Evolutionary conservation across 2,113 vertebrate genomes (phyloP), one percentile per base, ranked within the genome.

Genomic region (Syngnathus typhle): DNA sequence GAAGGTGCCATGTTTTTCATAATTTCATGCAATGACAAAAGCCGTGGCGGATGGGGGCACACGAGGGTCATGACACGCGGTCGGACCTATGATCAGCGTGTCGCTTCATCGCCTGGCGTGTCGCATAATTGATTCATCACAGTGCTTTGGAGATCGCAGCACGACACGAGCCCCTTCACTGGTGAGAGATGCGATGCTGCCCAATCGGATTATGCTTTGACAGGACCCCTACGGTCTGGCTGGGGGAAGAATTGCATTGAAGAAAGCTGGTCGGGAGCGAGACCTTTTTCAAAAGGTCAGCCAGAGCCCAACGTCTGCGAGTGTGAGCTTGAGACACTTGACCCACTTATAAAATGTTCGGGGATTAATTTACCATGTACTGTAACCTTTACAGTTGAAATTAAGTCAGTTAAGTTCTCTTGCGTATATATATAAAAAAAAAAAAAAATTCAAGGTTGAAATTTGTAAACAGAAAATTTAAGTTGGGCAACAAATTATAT

Each of bases 61-160:
- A 71, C 59, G 39, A 68, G 73, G 64, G 46, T 46, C 7, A 36
- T 83, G 84, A 86, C 80, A 82, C 54, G 23, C 71, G 13, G 60
- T 83, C 84, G 85, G 75, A 78, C 58, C 54, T 72, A 73, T 18
- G 71, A 65, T 79, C 39, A 81, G 81, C 80, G 3, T 82, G 76
- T 80, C 79, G 78, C 73, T 75, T 72, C 73, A 65, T 32, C 23
- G 72, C 70, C 70, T 73, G 71, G 69, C 72, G 72, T 52, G 38
- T 32, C 44, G n/a, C 69, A 74, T 84, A 84, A 90, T 87, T 87
- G 87, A 90, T 90, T 88, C n/a, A 85, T 90, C 82, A 81, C 79
- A 82, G 77, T 84, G 67, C 65, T 83, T 80, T 85, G 67, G 73
- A 67, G 65, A 18, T 44, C 71, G 36, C 87, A 80, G 76, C 68